Base-by-base conservation (phyloP, 2,888 invertebrate species). In the Stictocephala bisonia region DNA sequence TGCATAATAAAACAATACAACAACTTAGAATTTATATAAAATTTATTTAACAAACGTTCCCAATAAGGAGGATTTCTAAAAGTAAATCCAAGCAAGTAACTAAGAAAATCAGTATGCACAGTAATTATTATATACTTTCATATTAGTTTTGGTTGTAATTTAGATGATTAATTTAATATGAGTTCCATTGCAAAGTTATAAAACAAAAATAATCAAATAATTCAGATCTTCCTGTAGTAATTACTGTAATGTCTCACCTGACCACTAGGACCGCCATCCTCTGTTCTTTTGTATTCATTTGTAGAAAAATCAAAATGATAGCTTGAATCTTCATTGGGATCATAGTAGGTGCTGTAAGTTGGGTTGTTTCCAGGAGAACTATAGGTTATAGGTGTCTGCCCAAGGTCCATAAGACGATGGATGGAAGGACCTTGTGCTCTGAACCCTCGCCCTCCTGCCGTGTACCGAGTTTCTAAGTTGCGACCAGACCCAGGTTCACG, bases 371-470 rank as follows among this genome's bases (percentile, higher is more conserved):
- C 76, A 1, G 82, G 81, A 0, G 81, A 81, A 68, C 80, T 78
- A 2, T 78, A 79, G 4, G 78, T 73, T 3, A 80, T 78, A 7
- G 81, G 81, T 6, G 81, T 29, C 83, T 93, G 92, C 75, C 90
- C 90, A 29, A 92, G 83, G 79, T 91, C 90, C 84, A 91, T 89
- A 82, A 91, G 90, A 72, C 93, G 86, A 79, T 89, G 90, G 15
- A 92, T 86, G 80, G 91, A 90, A 20, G 91, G 91, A n/a, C 93
- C 93, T 81, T 90, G 88, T 0, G 90, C 91, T n/a, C 92, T 88
- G 83, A 90, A 93, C 85, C 93, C 93, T 83, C 92, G 87, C 75
- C 91, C 90, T 72, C 93, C 93, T 48, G 93, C 92, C 7, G 93
- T 90, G 82, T 93, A 93, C 50, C 89, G 86, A 2, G 90, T 91